These are phyloP conservation scores for Hycleus cichorii DNA, from an alignment of 1,140 invertebrate genomes.

Conservation along the genomic window DNA sequence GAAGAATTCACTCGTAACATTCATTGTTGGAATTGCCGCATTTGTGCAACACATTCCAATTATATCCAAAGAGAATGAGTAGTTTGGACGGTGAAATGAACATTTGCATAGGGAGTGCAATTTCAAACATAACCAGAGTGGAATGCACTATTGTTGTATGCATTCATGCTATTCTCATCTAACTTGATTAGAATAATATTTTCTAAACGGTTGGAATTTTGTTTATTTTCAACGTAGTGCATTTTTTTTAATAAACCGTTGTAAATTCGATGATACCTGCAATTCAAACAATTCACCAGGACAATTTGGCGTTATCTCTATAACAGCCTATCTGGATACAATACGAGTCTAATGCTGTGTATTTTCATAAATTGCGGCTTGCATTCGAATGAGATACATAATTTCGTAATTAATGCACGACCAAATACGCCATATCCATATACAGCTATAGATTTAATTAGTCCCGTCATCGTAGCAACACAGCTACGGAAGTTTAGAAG, in stretches of 20 bases:
- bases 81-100: conserved; percentile 19
- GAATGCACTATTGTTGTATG: too few species aligned
- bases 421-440: background rate
- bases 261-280: conserved; percentile 10
- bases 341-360: conserved; percentile 17
- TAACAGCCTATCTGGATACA: conserved; percentile 20
- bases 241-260: too few species aligned
- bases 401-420: conserved; percentile 10
- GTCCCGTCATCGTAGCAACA: background rate
- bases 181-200: background rate
- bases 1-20: conserved; percentile 16
- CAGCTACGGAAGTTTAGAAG: background rate
- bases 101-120: conserved; percentile 18
- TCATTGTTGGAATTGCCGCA: conserved; percentile 18
- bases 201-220: too few species aligned
- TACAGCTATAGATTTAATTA: conserved; percentile 18
- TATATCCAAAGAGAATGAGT: conserved; percentile 18
- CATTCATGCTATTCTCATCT: background rate
- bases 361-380: conserved; percentile 15
- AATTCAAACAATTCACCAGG: conserved; percentile 26
- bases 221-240: too few species aligned
- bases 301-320: conserved; percentile 34
- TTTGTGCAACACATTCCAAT: conserved; percentile 26
- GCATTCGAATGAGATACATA: conserved; percentile 23
- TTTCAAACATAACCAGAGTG: background rate